These are phyloP conservation scores for Anomalospiza imberbis DNA, from an alignment of 2,797 vertebrate genomes.

Conservation along the genomic window DNA sequence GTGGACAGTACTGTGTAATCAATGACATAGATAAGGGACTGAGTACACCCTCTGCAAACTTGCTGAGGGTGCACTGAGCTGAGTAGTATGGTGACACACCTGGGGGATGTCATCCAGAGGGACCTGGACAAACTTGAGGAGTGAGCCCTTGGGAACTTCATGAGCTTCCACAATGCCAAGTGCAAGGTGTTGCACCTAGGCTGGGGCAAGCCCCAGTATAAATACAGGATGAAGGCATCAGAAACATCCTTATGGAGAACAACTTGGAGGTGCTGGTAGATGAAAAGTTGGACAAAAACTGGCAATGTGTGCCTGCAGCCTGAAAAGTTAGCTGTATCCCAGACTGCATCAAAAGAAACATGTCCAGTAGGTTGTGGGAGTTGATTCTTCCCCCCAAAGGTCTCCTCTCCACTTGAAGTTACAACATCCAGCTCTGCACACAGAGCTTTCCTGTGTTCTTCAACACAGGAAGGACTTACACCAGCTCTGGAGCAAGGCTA, in stretches of 20 bases:
- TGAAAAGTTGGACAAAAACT: background rate
- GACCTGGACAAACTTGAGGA: background rate
- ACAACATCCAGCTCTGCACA: background rate
- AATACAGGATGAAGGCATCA: background rate
- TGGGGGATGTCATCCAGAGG: background rate
- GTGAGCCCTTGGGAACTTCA: background rate
- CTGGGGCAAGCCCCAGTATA: accelerated
- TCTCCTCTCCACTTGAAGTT: background rate
- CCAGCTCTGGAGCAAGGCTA: background rate
- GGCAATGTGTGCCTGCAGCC: accelerated
- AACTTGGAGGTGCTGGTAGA: background rate
- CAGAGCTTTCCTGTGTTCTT: too few relatives aligned
- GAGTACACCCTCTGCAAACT: background rate
- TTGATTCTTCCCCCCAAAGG: background rate
- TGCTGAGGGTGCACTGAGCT: background rate
- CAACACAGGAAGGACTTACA: background rate
- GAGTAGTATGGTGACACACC: accelerated
- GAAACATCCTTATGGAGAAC: background rate
- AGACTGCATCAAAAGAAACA: background rate
- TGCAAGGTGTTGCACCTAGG: background rate
- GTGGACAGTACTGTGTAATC: background rate
- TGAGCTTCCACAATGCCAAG: background rate
- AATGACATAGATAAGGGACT: accelerated
- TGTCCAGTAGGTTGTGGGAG: background rate
- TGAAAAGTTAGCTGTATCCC: accelerated